phyloP scores from a whole-genome alignment of 2,113 vertebrate genomes.

The Microcebus murinus region DNA sequence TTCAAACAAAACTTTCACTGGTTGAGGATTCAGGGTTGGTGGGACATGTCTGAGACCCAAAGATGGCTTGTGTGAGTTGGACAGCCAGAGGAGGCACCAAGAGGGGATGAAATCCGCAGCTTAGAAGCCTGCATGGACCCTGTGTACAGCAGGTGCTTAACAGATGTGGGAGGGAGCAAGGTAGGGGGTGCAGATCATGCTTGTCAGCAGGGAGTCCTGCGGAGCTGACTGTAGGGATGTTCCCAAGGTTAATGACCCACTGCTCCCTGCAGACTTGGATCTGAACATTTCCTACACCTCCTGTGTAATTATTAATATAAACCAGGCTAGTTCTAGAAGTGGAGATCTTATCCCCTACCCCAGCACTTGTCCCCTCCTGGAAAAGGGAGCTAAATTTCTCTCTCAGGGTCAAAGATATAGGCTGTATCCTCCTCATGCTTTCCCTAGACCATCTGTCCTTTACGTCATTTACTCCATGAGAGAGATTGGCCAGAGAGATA shows the following conservation, averaged over 20 bases:
- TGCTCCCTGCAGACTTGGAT: neutral
- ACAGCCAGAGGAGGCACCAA: neutral
- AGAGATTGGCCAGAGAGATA: conserved; percentile 30
- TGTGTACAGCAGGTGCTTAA: conserved; percentile 32
- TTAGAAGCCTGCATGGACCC: conserved; percentile 17
- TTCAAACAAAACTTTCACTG: conserved; percentile 76
- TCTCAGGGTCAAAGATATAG: neutral
- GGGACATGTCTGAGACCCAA: conserved; percentile 59
- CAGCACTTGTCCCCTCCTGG: neutral
- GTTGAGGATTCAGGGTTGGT: conserved; percentile 59
- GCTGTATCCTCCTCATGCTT: neutral
- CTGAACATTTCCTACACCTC: neutral
- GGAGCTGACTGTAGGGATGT: conserved; percentile 18
- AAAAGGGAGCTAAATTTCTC: neutral
- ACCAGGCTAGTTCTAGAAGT: neutral
- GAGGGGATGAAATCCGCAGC: neutral
- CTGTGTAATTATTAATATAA: conserved; percentile 8
- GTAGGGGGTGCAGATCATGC: neutral
- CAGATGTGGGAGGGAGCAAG: neutral
- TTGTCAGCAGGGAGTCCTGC: conserved; percentile 23
- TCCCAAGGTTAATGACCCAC: neutral
- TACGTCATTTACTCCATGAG: neutral
- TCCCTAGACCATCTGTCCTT: neutral
- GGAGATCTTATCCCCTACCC: neutral
- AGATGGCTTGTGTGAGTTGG: neutral